These are phyloP conservation scores for Syngnathus acus DNA, from an alignment of 2,797 vertebrate genomes.

Conservation along the genomic window DNA sequence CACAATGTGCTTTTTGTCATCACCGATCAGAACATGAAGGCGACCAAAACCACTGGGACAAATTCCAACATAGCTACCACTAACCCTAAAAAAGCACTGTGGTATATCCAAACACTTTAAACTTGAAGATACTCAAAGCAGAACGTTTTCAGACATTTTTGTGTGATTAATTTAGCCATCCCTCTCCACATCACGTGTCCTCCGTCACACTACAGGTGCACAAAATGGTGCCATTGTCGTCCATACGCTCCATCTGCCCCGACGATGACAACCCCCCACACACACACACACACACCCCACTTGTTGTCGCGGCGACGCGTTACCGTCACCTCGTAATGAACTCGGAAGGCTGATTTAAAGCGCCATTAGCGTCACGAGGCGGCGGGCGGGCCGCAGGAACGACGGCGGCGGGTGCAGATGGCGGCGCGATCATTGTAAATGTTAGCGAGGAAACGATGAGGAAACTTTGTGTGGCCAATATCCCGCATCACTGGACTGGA, in stretches of 20 bases:
- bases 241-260: constrained; percentile 45
- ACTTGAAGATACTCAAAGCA: neutral
- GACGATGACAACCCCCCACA: constrained; percentile 24
- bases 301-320: constrained; percentile 41
- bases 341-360: constrained; percentile 65
- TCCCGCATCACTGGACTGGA: constrained; percentile 48
- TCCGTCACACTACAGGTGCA: constrained; percentile 55
- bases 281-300: constrained; percentile 16
- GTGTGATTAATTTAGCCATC: neutral
- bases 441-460: constrained; percentile 33
- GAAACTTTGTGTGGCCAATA: constrained; percentile 29
- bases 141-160: neutral
- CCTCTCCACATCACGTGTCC: constrained; percentile 2
- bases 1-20: neutral
- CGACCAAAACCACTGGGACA: neutral
- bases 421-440: constrained; percentile 22
- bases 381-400: constrained; percentile 24
- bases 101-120: neutral
- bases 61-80: neutral
- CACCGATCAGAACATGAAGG: neutral
- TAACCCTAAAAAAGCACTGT: neutral
- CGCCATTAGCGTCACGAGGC: constrained; percentile 56
- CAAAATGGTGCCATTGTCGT: constrained; percentile 53
- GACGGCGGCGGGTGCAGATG: constrained; percentile 55
- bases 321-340: constrained; percentile 63